phyloP scores from a whole-genome alignment of 2,888 invertebrate species.

The Matsumyia berberina region DNA sequence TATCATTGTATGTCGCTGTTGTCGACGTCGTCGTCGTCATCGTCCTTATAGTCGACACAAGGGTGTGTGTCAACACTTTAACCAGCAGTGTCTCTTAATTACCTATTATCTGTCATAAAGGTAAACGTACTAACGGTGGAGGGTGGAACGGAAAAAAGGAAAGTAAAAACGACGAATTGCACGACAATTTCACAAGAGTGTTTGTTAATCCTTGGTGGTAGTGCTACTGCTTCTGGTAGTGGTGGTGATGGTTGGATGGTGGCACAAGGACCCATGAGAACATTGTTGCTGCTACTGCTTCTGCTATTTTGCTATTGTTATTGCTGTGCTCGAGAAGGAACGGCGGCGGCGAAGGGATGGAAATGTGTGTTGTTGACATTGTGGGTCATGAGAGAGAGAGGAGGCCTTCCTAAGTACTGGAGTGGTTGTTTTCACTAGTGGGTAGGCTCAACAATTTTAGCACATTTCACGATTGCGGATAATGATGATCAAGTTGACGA shows the following conservation, averaged over 20 bases:
- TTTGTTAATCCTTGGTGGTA: conserved; percentile 67
- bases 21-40: conserved; percentile 29
- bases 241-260: background rate
- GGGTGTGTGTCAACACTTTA: conserved; percentile 76
- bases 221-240: background rate
- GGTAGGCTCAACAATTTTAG: conserved; percentile 68
- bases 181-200: conserved; percentile 68
- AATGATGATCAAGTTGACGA: conserved; percentile 59
- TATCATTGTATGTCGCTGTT: conserved; percentile 57
- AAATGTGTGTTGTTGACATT: conserved; percentile 73
- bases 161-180: conserved; percentile 57
- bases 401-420: conserved; percentile 60
- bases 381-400: conserved; percentile 59
- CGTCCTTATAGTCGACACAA: too few species aligned
- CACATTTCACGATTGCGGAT: conserved; percentile 59
- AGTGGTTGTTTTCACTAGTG: conserved; percentile 41
- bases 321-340: conserved; percentile 25
- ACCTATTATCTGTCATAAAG: conserved; percentile 77
- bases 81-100: conserved; percentile 76
- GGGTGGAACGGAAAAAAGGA: conserved; percentile 38
- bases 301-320: conserved; percentile 48
- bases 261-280: conserved; percentile 40
- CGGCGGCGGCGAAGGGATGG: conserved; percentile 23
- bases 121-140: conserved; percentile 70
- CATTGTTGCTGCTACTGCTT: conserved; percentile 57